phyloP scores from a whole-genome alignment of 2,113 vertebrate genomes.

The Piprites chloris region DNA sequence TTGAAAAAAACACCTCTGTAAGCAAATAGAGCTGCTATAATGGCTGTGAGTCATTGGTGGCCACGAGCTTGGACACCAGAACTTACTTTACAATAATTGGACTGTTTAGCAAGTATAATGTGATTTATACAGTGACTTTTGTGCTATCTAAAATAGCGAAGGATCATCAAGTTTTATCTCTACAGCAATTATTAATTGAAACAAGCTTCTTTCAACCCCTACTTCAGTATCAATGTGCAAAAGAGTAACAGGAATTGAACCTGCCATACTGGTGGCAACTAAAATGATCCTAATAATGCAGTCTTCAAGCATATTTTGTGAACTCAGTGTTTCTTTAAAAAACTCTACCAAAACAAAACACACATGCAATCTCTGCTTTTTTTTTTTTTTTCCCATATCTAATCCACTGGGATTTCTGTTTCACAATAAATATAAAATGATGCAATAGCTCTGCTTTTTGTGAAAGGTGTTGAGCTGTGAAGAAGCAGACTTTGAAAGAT shows the following conservation, averaged over 20 bases:
- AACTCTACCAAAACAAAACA: background rate
- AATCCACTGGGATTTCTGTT: background rate
- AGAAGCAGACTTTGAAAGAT: background rate
- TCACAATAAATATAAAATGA: background rate
- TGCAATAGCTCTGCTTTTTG: background rate
- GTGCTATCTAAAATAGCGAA: background rate
- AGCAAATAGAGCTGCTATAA: background rate
- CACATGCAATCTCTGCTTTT: background rate
- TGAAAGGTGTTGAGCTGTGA: background rate
- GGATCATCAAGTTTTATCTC: background rate
- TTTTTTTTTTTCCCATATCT: background rate
- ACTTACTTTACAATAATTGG: background rate
- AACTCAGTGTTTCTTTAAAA: background rate
- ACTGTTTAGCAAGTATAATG: background rate
- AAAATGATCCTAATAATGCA: background rate
- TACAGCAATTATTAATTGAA: background rate
- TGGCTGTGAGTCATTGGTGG: constrained; percentile 1
- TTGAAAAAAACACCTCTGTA: background rate
- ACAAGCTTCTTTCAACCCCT: background rate
- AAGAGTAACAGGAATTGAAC: background rate
- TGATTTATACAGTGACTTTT: background rate
- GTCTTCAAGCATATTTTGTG: background rate
- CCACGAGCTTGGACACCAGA: background rate
- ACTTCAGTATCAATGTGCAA: background rate
- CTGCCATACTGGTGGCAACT: background rate